Evolutionary conservation across 1,140 invertebrate species (phyloP), one percentile per base, ranked within the genome.

Genomic region (Anthonomus grandis): DNA sequence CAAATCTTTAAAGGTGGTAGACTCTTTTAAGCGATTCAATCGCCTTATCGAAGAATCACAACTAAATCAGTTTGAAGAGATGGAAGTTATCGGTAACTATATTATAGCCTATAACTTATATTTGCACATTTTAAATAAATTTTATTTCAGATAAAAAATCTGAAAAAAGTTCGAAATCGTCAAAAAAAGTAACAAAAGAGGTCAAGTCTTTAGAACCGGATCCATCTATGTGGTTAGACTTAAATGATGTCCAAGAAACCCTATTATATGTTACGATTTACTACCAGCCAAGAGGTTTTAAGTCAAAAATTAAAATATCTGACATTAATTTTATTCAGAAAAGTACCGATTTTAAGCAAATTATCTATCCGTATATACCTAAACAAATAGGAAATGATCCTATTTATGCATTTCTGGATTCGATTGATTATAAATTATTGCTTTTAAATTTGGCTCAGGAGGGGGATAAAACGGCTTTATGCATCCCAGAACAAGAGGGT

Each of bases 361-460:
- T 39, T 1, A 36, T 34, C 10, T 36, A 10, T 13, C 59, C 62
- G 0, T 27, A 34, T n/a, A 22, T 51, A 47, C 0, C 66, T 34
- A 27, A 18, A 5, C 34, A 53, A 12, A 60, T 59, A 3, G 65
- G 60, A 53, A 73, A 74, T 46, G 68, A 71, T 44, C 70, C 74
- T 0, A 21, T 75, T 8, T 76, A 75, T 49, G n/a, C 76, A 1
- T 70, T 76, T 37, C 53, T 64, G 6, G 74, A 77, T 51, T 70
- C 68, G 4, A 4, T 70, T 4, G 62, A 68, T 2, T 19, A 31
- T 1, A 74, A 74, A 52, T 69, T 70, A 13, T 51, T 76, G 3
- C 39, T 75, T 0, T 42, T 77, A 6, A 67, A 64, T 47, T 60
- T 73, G n/a, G 49, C 56, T 4, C 63, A 66, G 41, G 21, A 45